phyloP scores from a whole-genome alignment of 92 coral and sea anemone species.

The Epizoanthus fatuus region DNA sequence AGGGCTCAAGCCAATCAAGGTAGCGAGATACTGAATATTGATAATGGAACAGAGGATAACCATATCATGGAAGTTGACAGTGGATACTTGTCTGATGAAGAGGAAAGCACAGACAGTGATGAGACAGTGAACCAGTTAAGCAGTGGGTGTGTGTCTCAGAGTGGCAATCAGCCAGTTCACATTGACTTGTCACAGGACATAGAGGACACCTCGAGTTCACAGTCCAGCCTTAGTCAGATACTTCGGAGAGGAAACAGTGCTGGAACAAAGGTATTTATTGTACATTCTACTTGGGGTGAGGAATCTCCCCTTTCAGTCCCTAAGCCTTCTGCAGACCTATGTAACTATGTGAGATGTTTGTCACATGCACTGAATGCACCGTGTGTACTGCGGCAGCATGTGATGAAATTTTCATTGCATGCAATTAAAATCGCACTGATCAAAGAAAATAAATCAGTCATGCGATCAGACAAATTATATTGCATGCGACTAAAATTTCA shows the following conservation, averaged over 20 bases:
- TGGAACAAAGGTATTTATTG: constrained; percentile 60
- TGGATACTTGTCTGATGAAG: constrained; percentile 86
- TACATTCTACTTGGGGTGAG: not conserved
- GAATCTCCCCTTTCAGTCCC: not conserved
- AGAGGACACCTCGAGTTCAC: constrained; percentile 20
- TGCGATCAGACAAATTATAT: no score
- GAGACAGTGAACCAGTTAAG: not conserved
- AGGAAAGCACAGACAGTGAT: constrained; percentile 76
- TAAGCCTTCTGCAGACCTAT: no score
- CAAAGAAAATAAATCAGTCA: not conserved
- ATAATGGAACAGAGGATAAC: not conserved
- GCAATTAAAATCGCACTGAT: no score
- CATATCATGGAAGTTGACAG: constrained; percentile 71
- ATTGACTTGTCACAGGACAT: constrained; percentile 20
- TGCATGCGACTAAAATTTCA: no score
- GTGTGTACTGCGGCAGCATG: no score
- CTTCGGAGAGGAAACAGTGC: constrained; percentile 44
- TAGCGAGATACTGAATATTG: not conserved
- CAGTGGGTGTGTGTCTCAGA: constrained; percentile 31
- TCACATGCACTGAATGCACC: no score
- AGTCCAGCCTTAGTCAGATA: constrained; percentile 7
- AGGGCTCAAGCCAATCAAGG: not conserved
- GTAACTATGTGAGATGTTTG: no score
- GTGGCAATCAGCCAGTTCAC: not conserved
- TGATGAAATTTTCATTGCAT: no score